phyloP scores from a whole-genome alignment of 2,888 invertebrate genomes.

The Eupithecia centaureata region DNA sequence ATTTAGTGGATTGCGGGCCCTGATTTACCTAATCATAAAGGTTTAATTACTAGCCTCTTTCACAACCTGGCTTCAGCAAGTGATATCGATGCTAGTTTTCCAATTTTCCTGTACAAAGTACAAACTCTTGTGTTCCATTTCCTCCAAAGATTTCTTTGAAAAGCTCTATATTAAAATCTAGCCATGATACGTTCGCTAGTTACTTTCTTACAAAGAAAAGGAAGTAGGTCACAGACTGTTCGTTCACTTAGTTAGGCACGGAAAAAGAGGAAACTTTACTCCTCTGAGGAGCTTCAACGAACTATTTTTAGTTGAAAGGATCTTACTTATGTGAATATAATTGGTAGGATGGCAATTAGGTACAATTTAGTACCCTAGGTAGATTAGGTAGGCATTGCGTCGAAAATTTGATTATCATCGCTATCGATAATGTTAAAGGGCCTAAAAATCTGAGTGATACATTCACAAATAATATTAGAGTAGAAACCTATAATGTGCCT shows the following conservation, averaged over 20 bases:
- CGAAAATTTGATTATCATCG: too few relatives aligned
- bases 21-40: too few relatives aligned
- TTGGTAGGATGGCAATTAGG: background rate
- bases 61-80: background rate
- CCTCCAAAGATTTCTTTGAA: background rate
- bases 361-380: background rate
- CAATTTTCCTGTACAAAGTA: background rate
- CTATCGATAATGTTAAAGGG: too few relatives aligned
- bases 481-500: too few relatives aligned
- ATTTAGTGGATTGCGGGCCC: too few relatives aligned
- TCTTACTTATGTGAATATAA: background rate
- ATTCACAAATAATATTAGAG: too few relatives aligned
- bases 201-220: constrained; percentile 18
- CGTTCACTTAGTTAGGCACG: constrained; percentile 14
- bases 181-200: background rate
- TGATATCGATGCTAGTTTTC: background rate
- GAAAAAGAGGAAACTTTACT: constrained; percentile 25
- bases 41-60: too few relatives aligned
- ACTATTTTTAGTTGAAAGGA: background rate
- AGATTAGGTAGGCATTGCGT: too few relatives aligned
- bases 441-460: background rate
- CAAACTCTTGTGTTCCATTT: background rate
- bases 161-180: constrained; percentile 9
- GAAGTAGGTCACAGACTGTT: constrained; percentile 29
- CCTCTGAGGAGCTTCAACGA: constrained; percentile 23